Base-by-base conservation (phyloP, 1,140 invertebrate species). In the Cherax destructor region DNA sequence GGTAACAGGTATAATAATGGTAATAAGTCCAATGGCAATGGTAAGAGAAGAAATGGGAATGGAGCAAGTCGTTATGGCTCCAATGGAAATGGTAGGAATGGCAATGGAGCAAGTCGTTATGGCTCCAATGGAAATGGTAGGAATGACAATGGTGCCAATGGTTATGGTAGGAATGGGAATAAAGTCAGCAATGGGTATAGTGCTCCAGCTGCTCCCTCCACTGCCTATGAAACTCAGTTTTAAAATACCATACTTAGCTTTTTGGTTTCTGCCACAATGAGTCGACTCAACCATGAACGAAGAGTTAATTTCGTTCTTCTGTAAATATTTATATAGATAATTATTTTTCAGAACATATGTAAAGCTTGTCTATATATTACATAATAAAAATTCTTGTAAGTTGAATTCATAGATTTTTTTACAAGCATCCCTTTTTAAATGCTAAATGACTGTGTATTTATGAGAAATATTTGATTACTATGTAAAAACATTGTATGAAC, bases 1-100 rank as follows among this genome's bases (percentile, higher is more conserved):
- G 81, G 81, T 21, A 83, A 84, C 50, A 74, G 85, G 18, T 49
- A 76, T 47, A 81, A 69, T 24, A 30, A 56, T 65, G 24, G 21
- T 6, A 65, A 65, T 65, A 18, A 13, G 5, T 18, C 13, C 61
- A 18, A 18, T 18, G 13, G 13, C 18, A 65, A 83, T 24, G 81
- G 81, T 2, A 81, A 81, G 7, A 30, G 56, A 74, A 65, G 61
- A 21, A 65, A 65, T 18, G 61, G 61, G 18, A 65, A 65, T 4
- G 69, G 69, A 10, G 24, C 4, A 7, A 11, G 69, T 21, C 16
- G 24, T 21, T 30, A 74, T 74, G 21, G 69, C 5, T 10, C 69
- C n/a, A 65, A 21, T 72, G 59, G 84, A 6, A 86, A 86, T 49
- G 72, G 84, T 30, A 6, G 18, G 16, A 21, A 18, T n/a, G 65